Base-by-base conservation (phyloP, 1,140 invertebrate species). In the Drosophila tropicalis region DNA sequence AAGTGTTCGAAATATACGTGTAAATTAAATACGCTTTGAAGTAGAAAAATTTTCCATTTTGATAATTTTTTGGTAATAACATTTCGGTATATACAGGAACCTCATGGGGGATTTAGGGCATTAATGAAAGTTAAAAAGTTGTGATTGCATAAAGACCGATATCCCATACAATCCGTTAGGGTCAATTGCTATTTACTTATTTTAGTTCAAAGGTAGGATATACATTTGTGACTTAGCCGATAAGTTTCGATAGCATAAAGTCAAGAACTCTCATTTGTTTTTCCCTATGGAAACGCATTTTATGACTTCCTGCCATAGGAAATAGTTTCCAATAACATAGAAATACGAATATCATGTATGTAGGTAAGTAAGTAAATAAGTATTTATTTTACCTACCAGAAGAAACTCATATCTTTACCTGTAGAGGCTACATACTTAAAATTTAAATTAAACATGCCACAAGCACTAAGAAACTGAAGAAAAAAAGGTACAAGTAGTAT, bases 371-470 rank as follows among this genome's bases (percentile, higher is more conserved):
- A 74, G 72, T 87, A 87, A 68, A 65, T 39, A 65, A 65, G 32
- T 61, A 22, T 56, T n/a, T 65, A 76, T 69, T 84, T 67, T 90
- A 90, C 79, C 86, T 83, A 80, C 60, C 79, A 71, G 76, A 19
- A 44, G 32, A 6, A 47, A 72, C 56, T 41, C 47, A 51, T 51
- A 51, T 44, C 51, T 34, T 32, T 51, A 67, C 57, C 25, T 13
- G 58, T 36, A 25, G 47, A 75, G 86, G 90, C 86, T 82, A 60
- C 76, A 72, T 89, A 89, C 77, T 89, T 89, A 84, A 89, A 89
- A 90, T 89, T 84, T 90, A 89, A 89, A 89, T 89, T 89, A 90
- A 89, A 89, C 68, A 87, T 72, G 36, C 40, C 25, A 51, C 44
- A 51, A 62, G 34, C 34, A 57, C 41, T 44, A 47, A 32, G 36